phyloP scores from a whole-genome alignment of 2,888 invertebrate species.

The Stenichneumon culpator region DNA sequence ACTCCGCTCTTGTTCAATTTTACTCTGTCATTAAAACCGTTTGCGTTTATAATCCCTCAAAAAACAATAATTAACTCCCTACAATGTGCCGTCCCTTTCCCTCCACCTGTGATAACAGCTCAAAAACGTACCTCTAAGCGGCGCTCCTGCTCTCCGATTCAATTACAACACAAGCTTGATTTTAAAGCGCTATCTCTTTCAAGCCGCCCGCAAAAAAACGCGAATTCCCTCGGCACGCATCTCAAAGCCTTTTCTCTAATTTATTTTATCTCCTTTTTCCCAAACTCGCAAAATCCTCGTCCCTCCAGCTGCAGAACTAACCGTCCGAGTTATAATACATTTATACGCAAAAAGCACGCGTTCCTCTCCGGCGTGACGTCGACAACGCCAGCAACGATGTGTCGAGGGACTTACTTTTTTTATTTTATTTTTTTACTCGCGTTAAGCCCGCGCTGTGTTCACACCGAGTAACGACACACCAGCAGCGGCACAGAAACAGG shows the following conservation, averaged over 20 bases:
- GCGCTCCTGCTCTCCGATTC: background rate
- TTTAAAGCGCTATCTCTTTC: slow-evolving; percentile 4
- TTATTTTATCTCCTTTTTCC: background rate
- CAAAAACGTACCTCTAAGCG: background rate
- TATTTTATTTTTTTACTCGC: slow-evolving; percentile 11
- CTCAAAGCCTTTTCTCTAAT: background rate
- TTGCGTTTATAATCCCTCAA: no score
- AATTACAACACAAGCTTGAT: background rate
- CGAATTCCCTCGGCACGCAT: background rate
- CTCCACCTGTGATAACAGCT: background rate
- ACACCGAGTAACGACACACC: slow-evolving; percentile 35
- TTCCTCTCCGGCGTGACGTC: background rate
- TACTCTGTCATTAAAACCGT: no score
- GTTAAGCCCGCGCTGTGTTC: slow-evolving; percentile 32
- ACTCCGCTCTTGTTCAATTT: no score
- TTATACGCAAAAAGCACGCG: slow-evolving; percentile 4
- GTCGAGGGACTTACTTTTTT: slow-evolving; percentile 30
- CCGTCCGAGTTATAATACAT: background rate
- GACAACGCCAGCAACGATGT: slow-evolving; percentile 27
- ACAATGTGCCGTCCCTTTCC: no score
- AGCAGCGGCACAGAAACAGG: background rate
- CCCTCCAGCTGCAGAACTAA: slow-evolving; percentile 17
- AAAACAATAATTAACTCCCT: no score
- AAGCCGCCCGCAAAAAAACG: background rate
- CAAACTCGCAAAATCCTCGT: slow-evolving; percentile 1